Base-by-base conservation (phyloP, 2,888 invertebrate species). In the Euclidia mi region DNA sequence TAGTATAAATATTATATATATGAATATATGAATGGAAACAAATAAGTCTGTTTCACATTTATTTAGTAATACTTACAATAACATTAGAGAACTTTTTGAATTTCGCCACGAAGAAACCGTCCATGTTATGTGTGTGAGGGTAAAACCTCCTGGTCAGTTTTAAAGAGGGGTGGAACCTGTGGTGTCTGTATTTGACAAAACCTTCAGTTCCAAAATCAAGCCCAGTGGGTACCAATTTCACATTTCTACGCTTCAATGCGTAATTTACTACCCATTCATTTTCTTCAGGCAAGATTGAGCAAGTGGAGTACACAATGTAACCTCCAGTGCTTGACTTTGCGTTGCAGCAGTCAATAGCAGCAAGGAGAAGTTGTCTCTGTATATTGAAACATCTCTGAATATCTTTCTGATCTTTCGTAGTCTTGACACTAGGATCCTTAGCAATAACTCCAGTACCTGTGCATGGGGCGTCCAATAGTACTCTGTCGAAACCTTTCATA, bases 51-150 rank as follows among this genome's bases (percentile, higher is more conserved):
- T 38, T 14, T 9, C 12, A 3, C 17, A 45, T 18, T 34, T 14
- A 45, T 18, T 34, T 14, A 43, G 53, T 31, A 40, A 45, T 76
- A 90, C 94, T 93, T 82, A 95, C 95, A 82, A 94, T 92, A 34
- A 96, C 95, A 92, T 99, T 98, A 0, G 98, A 98, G 86, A 99
- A 97, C 85, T 99, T 99, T 92, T 99, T 98, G 10, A 99, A 90
- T 92, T 99, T 99, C 0, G 99, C 99, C 1, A 99, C 99, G 94
- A 97, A 99, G 90, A 99, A 99, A 2, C 99, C 99, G 91, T 99
- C 99, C 97, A 99, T 98, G 86, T 99, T 99, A 87, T 99, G 99
- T 2, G 97, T 97, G 86, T 99, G 99, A 0, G 99, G 99, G 92
- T 99, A 99, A 92, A 98, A 99, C 46, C 99, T 95, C 84, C 96